phyloP scores from a whole-genome alignment of 2,797 vertebrate species.

The Sylvia borin region DNA sequence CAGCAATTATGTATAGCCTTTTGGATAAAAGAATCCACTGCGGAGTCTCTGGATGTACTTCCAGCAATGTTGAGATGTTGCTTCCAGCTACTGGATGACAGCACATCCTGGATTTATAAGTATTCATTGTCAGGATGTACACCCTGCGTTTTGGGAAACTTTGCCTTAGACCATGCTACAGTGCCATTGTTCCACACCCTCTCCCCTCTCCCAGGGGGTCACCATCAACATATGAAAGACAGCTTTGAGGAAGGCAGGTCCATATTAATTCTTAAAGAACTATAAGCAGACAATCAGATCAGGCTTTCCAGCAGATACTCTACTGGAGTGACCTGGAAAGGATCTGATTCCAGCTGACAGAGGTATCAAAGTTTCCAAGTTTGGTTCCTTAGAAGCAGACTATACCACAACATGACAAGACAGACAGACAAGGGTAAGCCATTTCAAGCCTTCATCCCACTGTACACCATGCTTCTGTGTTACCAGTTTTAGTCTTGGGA shows the following conservation, averaged over 20 bases:
- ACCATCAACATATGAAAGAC: background rate
- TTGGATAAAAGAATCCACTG: slow-evolving; percentile 36
- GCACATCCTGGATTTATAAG: slow-evolving; percentile 35
- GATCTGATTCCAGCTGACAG: background rate
- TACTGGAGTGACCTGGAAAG: background rate
- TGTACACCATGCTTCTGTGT: background rate
- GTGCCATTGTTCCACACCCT: background rate
- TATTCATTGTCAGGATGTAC: slow-evolving; percentile 1
- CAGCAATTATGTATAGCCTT: slow-evolving; percentile 32
- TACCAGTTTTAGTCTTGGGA: background rate
- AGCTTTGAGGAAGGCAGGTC: background rate
- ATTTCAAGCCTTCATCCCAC: background rate
- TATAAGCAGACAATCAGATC: background rate
- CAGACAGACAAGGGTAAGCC: background rate
- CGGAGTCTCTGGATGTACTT: slow-evolving; percentile 32
- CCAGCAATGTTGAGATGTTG: slow-evolving; percentile 33
- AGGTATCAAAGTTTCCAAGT: background rate
- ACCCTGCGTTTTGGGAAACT: background rate
- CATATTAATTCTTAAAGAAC: background rate
- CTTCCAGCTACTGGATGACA: slow-evolving; percentile 46
- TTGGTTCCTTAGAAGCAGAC: background rate
- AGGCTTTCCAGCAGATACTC: background rate
- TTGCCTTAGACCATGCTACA: background rate
- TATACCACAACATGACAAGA: background rate
- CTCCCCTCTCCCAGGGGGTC: background rate